phyloP scores from a whole-genome alignment of 1,140 invertebrate genomes.

The Drosophila gunungcola region DNA sequence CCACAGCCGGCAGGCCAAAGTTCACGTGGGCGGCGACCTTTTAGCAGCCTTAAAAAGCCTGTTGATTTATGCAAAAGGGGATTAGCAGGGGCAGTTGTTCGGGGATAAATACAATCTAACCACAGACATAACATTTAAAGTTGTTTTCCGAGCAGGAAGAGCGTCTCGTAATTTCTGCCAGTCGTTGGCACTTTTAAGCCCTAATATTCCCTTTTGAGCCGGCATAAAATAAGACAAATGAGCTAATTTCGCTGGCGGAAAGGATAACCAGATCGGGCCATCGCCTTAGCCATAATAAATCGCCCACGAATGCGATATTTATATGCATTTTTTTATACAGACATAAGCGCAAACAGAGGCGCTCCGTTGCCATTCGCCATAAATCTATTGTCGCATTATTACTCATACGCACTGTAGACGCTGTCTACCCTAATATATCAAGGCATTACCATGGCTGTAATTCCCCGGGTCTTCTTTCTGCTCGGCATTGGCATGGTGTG shows the following conservation, averaged over 20 bases:
- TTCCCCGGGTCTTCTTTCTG: conserved; percentile 6
- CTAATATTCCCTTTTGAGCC: conserved; percentile 25
- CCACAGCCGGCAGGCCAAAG: conserved; percentile 23
- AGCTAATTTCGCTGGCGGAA: conserved; percentile 70
- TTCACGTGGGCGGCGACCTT: conserved; percentile 23
- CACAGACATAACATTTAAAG: conserved; percentile 47
- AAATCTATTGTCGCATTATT: conserved; percentile 76
- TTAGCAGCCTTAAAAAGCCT: conserved; percentile 48
- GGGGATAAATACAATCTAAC: conserved; percentile 31
- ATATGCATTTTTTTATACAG: conserved; percentile 77
- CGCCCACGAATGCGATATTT: conserved; percentile 69
- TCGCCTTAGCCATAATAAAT: conserved; percentile 65
- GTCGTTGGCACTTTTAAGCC: conserved; percentile 55
- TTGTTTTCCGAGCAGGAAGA: conserved; percentile 3
- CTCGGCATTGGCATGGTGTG: conserved; percentile 27
- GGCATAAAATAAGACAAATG: conserved; percentile 73
- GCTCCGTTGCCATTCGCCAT: conserved; percentile 48
- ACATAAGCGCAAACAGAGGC: conserved; percentile 49
- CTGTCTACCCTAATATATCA: conserved; percentile 58
- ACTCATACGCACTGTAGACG: conserved; percentile 73
- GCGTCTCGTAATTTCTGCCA: conserved; percentile 18
- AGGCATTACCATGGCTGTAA: conserved; percentile 59
- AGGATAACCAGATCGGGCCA: conserved; percentile 41
- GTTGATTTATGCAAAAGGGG: conserved; percentile 74
- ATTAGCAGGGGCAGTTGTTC: conserved; percentile 16